Percentiles rank a stretch among this genome's conserved stretches.
phyloP scores from a whole-genome alignment of 1,140 invertebrate genomes.

The Sesamia nonagrioides region DNA sequence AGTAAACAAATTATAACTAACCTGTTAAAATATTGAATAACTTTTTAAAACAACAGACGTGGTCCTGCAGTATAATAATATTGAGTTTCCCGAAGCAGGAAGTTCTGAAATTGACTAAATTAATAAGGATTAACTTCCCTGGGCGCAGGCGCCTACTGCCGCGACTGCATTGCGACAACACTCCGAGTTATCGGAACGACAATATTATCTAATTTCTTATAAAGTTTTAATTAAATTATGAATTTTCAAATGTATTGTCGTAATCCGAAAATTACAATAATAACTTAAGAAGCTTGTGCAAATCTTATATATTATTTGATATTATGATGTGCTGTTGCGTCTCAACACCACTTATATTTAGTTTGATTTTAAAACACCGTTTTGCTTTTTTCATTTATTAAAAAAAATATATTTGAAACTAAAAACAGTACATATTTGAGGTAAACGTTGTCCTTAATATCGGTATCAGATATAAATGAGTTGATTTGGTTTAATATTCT shows the following conservation, averaged over 20 bases:
- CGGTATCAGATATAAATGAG: too few species aligned
- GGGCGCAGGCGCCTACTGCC: background rate
- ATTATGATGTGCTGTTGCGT: too few species aligned
- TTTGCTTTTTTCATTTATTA: too few species aligned
- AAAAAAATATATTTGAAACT: too few species aligned
- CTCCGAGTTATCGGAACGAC: background rate
- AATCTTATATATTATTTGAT: too few species aligned
- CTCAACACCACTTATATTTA: too few species aligned
- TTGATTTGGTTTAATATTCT: too few species aligned
- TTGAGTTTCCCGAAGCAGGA: background rate
- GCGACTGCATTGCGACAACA: conserved; percentile 39
- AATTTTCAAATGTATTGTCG: background rate
- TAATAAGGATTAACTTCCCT: conserved; percentile 14
- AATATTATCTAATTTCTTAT: conserved; percentile 12
- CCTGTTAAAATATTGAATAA: background rate
- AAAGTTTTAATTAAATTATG: background rate
- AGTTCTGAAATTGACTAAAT: conserved; percentile 30
- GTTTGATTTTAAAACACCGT: too few species aligned
- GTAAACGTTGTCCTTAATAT: too few species aligned
- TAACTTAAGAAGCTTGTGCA: too few species aligned
- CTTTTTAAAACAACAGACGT: background rate
- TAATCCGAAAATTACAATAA: too few species aligned
- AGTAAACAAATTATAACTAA: background rate
- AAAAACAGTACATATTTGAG: too few species aligned
- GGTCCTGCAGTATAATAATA: conserved; percentile 8